Base-by-base conservation (phyloP, 2,113 vertebrate genomes). In the Formicarius rufipectus region DNA sequence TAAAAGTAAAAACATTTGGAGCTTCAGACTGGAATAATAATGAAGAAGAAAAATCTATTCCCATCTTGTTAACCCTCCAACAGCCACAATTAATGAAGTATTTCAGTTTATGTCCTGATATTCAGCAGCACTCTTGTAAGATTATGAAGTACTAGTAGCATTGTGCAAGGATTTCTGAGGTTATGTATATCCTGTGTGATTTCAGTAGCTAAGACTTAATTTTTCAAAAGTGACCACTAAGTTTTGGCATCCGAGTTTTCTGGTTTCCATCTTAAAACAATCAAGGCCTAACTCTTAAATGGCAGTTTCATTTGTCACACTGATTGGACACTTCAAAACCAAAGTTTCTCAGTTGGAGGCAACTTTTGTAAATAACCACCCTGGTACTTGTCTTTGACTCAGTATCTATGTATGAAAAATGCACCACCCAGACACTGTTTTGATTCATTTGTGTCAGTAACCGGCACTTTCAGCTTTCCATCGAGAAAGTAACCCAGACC, bases 1-100 rank as follows among this genome's bases (percentile, higher is more conserved):
- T 56, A 95, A 94, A 97, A 92, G 37, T 72, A 92, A 96, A 96
- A 98, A 95, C 88, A 89, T 81, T 64, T n/a, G 69, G 39, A 89
- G 53, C 24, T 93, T 93, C 69, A 88, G 74, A 93, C 16, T 82
- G 56, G 45, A 86, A 93, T n/a, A 87, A 87, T 35, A 85, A 88
- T 37, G 66, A 85, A 80, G 60, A 95, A 16, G 35, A 95, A 92
- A 93, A 71, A 3, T 19, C 14, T n/a, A 35, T 50, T 58, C 37
- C 24, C 55, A 52, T 37, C 58, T 85, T 87, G 22, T 91, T 84
- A 95, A 96, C 87, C 71, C 45, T 94, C 21, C 35, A 72, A 49
- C 6, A 62, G 62, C 81, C 63, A 80, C 16, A 33, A 58, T 22
- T 39, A 81, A 56, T 28, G 15, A 30, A 60, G 40, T 28, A 60